Evolutionary conservation across 2,888 invertebrate genomes (phyloP).

Genomic region (Tipula confusa): DNA sequence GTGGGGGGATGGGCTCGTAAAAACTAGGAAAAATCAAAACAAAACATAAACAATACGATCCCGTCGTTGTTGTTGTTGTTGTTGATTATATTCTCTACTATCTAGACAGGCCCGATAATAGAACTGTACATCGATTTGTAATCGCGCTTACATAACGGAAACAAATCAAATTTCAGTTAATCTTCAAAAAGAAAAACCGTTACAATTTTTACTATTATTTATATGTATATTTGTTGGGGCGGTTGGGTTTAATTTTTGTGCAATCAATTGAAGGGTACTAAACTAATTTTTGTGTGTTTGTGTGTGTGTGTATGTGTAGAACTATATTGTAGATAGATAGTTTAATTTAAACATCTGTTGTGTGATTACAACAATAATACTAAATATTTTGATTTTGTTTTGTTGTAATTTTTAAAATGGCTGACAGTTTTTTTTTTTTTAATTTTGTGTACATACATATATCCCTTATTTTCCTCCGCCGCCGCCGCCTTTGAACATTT

Average conservation of each 20-base stretch:
- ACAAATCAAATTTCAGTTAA: neutral
- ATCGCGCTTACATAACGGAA: neutral
- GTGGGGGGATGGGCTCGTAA: neutral
- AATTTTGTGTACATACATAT: too few species aligned
- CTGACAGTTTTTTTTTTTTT: neutral
- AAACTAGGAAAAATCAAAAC: neutral
- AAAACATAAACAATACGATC: neutral
- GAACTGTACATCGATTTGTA: neutral
- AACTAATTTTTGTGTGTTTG: too few species aligned
- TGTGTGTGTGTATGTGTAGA: neutral
- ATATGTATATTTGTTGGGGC: neutral
- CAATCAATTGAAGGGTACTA: neutral
- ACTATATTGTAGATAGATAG: too few species aligned
- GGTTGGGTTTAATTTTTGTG: neutral
- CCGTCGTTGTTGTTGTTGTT: neutral
- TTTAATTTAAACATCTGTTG: neutral
- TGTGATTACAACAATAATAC: constrained; percentile 20
- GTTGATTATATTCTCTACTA: too few species aligned
- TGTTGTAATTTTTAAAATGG: neutral
- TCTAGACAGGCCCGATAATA: neutral
- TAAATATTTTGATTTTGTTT: neutral
- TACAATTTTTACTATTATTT: neutral
- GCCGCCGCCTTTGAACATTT: neutral
- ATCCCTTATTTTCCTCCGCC: too few species aligned
- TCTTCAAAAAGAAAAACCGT: neutral